Conservation (phyloP, 2,113 vertebrate genomes). For the Pongo pygmaeus region DNA sequence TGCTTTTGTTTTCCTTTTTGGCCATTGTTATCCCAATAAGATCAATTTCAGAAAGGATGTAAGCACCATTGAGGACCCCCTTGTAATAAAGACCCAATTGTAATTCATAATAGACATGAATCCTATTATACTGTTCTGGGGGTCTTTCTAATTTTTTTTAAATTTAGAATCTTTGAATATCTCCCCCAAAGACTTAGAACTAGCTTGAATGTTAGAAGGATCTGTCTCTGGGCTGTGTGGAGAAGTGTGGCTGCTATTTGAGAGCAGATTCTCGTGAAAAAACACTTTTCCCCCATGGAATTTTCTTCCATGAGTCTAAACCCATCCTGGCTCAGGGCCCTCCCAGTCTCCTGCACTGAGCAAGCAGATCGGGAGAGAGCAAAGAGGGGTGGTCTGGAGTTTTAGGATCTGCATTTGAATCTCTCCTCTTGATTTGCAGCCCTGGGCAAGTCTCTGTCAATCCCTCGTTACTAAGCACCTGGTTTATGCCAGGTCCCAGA, state of each 20-base stretch:
- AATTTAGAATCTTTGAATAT: neutral
- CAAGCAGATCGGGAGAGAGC: neutral
- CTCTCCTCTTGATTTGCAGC: neutral
- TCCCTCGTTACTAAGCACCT: neutral
- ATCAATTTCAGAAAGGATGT: neutral
- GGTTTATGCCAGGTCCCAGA: neutral
- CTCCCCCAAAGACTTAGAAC: neutral
- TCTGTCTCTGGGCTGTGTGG: neutral
- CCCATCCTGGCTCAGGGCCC: neutral
- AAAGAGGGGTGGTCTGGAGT: neutral
- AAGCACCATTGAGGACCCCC: neutral
- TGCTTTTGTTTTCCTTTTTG: neutral
- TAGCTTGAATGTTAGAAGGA: neutral
- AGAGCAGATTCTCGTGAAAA: neutral
- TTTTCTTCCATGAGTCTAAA: neutral
- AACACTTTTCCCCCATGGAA: neutral
- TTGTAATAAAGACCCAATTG: neutral
- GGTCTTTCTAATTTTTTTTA: neutral
- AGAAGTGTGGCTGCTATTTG: neutral
- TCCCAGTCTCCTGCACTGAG: neutral
- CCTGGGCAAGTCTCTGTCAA: neutral
- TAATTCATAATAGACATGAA: neutral
- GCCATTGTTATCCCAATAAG: neutral
- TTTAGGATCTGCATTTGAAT: neutral
- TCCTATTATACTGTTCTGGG: neutral